Base-by-base conservation (phyloP, 2,113 vertebrate species). In the Catharus minimus region DNA sequence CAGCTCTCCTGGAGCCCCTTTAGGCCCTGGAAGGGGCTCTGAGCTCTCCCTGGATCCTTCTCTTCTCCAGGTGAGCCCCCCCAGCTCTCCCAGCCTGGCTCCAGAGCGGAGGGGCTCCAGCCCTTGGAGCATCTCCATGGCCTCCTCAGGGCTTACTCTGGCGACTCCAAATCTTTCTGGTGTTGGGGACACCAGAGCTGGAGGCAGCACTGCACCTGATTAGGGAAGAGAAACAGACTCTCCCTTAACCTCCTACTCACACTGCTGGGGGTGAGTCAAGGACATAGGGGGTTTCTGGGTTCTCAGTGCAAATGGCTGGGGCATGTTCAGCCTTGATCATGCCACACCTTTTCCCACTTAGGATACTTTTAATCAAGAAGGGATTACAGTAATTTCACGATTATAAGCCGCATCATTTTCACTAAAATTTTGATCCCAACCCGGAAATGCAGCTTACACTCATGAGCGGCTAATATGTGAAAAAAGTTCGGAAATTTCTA, bases 291-390 rank as follows among this genome's bases (percentile, higher is more conserved):
- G 1, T 24, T 66, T 65, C 52, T 11, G 8, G 10, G 24, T 50
- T 65, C 60, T 49, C 50, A 49, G 36, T 16, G 36, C 52, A 30
- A 26, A 26, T 26, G 30, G 33, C 32, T 66, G 13, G 23, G n/a
- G 15, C 15, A 66, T 17, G 23, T n/a, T 28, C 50, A 57, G 38
- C 44, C 32, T 58, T 39, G 20, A 33, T 23, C n/a, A 22, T 0
- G 0, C 11, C 6, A 9, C 22, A 41, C 2, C 14, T n/a, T 55
- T 82, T 43, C n/a, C 66, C 30, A 38, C 11, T 1, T 1, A 46
- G n/a, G 17, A 20, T 23, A 77, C 15, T 73, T 41, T 53, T 73
- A 65, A 88, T 73, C 41, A 80, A 69, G 43, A 76, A 86, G 41
- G 32, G 33, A 77, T 88, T 72, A 36, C 33, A 36, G 33, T 36